Base-by-base conservation (phyloP, 2,888 invertebrate species). In the Leucophenga montana region DNA sequence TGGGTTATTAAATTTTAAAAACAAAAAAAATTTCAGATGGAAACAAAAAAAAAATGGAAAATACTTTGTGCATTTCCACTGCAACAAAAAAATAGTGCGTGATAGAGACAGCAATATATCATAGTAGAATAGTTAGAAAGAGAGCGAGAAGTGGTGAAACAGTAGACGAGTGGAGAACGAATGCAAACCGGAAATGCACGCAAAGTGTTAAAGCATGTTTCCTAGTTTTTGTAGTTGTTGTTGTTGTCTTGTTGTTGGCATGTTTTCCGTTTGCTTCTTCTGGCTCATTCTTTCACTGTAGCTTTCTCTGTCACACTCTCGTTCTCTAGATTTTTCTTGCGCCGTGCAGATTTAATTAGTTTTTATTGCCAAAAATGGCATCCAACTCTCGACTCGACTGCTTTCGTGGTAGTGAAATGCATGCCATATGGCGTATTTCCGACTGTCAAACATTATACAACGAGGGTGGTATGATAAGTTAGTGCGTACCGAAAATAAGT, bases 161-260 rank as follows among this genome's bases (percentile, higher is more conserved):
- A 56, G 11, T 16, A 54, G 54, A 20, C n/a, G 6, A 57, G 27
- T 13, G 0, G 14, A 1, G 11, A 27, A 57, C 8, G 56, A 39
- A 39, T 14, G 50, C 62, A 48, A 64, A 61, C 61, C 39, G 61
- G 61, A 61, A 48, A 64, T 48, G 27, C 18, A 18, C 68, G 80
- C 73, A 82, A 80, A 80, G 80, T 80, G 80, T 82, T 80, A 79
- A 80, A 82, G 77, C 80, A 80, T 80, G 80, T 80, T 80, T 76
- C 78, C 72, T 48, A 44, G 18, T 61, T 61, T 20, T 48, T 64
- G 62, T 64, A 44, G 44, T 14, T n/a, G 57, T 57, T 57, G 57
- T 57, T n/a, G n/a, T n/a, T n/a, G n/a, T n/a, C n/a, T n/a, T 50
- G 59, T 48, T 46, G 62, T 48, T 64, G 27, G 46, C 46, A 9